phyloP scores from a whole-genome alignment of 92 coral and sea anemone species.

The Meandrina meandrites region DNA sequence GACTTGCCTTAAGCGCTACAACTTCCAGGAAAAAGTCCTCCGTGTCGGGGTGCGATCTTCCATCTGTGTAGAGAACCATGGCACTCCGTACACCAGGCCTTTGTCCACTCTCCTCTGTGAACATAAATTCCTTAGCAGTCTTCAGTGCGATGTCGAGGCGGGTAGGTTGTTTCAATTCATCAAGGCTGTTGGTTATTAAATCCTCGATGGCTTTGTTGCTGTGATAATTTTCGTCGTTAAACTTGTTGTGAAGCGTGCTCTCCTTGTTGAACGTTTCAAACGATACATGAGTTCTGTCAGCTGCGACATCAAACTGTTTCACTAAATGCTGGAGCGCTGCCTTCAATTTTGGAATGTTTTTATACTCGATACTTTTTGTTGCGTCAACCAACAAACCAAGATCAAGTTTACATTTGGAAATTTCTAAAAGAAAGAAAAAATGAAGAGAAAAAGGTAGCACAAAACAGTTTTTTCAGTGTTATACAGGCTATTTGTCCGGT shows the following conservation, averaged over 20 bases:
- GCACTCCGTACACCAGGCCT: background rate
- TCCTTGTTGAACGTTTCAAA: background rate
- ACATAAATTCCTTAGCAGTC: background rate
- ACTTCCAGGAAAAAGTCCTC: background rate
- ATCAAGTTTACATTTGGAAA: background rate
- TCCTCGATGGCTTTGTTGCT: background rate
- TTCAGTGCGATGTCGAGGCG: slow-evolving; percentile 1
- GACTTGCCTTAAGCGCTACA: background rate
- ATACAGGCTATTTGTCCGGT: too few species aligned
- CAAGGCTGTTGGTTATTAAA: background rate
- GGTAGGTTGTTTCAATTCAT: background rate
- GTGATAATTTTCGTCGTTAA: background rate
- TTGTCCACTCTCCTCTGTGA: background rate
- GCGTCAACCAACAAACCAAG: slow-evolving; percentile 26
- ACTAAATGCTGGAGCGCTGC: background rate
- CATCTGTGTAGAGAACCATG: slow-evolving; percentile 18
- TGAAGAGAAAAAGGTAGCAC: background rate
- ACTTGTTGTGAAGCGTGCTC: slow-evolving; percentile 8
- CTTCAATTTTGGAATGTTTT: background rate
- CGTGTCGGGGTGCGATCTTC: background rate
- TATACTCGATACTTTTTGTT: slow-evolving; percentile 6
- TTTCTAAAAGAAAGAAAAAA: background rate
- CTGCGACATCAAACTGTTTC: background rate
- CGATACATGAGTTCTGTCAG: background rate
- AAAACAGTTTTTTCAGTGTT: background rate